A percentile compares a stretch with the other conserved stretches of the same genome.
phyloP scores from a whole-genome alignment of 2,888 invertebrate species.

The Mellilla xanthometata region DNA sequence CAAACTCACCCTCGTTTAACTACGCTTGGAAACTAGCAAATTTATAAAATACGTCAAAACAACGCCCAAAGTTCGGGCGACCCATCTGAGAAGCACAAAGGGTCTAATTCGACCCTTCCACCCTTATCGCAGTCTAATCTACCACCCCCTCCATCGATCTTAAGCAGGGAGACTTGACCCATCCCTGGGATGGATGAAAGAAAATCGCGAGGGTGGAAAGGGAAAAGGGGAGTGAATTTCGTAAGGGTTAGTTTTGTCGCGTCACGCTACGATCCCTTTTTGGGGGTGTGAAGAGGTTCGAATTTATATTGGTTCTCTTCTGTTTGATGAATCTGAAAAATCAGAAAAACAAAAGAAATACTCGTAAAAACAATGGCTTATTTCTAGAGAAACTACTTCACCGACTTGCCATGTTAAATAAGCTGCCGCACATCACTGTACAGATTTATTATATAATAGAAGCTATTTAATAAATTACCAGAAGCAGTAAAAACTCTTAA shows the following conservation, averaged over 20 bases:
- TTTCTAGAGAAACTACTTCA: no score
- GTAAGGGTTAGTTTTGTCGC: conserved; percentile 72
- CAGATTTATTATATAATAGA: no score
- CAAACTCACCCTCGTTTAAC: conserved; percentile 65
- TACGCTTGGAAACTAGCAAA: conserved; percentile 77
- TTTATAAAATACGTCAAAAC: conserved; percentile 82
- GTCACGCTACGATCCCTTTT: conserved; percentile 47
- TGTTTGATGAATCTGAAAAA: no score
- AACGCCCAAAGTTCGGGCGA: conserved; percentile 68
- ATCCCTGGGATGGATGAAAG: conserved; percentile 68
- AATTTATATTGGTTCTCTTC: conserved; percentile 10
- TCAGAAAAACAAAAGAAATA: no score
- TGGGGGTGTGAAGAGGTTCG: conserved; percentile 17
- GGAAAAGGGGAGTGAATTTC: conserved; percentile 51
- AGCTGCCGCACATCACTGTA: no score
- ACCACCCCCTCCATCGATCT: conserved; percentile 77
- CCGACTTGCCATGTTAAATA: no score
- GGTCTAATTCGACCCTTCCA: conserved; percentile 69
- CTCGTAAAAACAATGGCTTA: no score
- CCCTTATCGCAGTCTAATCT: conserved; percentile 78
- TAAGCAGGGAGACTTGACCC: conserved; percentile 80
- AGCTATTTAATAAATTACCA: no score
- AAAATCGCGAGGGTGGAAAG: conserved; percentile 67
- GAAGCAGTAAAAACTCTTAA: no score
- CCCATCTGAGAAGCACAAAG: conserved; percentile 77